phyloP scores from a whole-genome alignment of 2,113 vertebrate species.

The Ochotona princeps region DNA sequence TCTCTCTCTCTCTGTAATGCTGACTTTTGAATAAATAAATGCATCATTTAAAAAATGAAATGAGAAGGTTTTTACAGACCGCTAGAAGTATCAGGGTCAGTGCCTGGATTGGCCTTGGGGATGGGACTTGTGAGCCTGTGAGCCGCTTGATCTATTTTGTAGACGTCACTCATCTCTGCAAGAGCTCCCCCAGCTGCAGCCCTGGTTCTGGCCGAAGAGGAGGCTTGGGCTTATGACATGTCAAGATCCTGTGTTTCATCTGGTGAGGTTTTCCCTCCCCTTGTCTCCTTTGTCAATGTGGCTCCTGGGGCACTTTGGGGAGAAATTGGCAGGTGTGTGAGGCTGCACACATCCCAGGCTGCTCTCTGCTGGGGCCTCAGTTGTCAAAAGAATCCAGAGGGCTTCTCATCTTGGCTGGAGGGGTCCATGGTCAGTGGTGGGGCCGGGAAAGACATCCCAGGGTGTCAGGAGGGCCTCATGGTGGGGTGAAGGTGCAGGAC shows the following conservation, averaged over 20 bases:
- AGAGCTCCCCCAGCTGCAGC: not conserved
- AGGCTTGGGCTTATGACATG: too few relatives aligned
- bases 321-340: rapidly evolving
- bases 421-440: too few relatives aligned
- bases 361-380: not conserved
- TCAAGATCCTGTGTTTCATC: too few relatives aligned
- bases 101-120: not conserved
- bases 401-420: not conserved
- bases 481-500: not conserved
- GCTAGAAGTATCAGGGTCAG: not conserved
- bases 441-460: not conserved
- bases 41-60: not conserved
- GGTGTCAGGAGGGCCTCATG: not conserved
- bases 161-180: not conserved
- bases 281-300: rapidly evolving
- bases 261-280: rapidly evolving
- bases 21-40: too few relatives aligned
- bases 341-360: not conserved
- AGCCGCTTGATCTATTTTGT: not conserved
- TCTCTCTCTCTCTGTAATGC: too few relatives aligned
- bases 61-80: not conserved
- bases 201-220: not conserved
- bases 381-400: not conserved
- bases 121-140: not conserved
- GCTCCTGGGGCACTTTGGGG: not conserved